Evolutionary conservation across 2,797 vertebrate species (phyloP).

Genomic region (Arctocebus calabarensis): DNA sequence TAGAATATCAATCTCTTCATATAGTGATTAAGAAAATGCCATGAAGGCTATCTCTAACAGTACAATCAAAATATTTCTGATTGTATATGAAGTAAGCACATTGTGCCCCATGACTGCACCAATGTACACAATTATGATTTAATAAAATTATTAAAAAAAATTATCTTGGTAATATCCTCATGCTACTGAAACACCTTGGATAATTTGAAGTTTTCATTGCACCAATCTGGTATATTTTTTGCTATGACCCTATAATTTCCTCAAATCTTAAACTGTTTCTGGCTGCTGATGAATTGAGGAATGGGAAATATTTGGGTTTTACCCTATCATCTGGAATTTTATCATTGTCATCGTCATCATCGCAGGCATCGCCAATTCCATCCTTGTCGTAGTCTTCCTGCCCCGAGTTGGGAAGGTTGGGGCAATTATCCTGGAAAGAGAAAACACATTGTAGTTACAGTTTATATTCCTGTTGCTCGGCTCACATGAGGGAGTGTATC

Average conservation of each 20-base stretch:
- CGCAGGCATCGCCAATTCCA: constrained; percentile 97
- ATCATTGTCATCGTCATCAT: constrained; percentile 97
- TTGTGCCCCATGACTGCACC: no score
- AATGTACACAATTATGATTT: no score
- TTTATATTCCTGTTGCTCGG: background rate
- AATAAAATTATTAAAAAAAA: no score
- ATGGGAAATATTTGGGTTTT: constrained; percentile 79
- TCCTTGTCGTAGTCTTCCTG: constrained; percentile 99
- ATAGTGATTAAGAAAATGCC: no score
- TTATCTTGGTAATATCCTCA: constrained; percentile 23
- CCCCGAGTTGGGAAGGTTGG: constrained; percentile 98
- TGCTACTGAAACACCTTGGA: background rate
- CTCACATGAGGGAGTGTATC: accelerated
- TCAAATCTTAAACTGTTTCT: background rate
- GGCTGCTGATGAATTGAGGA: constrained; percentile 8
- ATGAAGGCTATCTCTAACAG: no score
- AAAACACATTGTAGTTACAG: background rate
- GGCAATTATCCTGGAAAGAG: constrained; percentile 96
- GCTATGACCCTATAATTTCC: constrained; percentile 9
- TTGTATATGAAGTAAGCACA: no score
- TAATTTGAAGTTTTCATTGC: background rate
- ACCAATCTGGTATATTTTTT: constrained; percentile 29
- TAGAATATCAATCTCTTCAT: no score
- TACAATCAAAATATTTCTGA: no score
- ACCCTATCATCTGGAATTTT: constrained; percentile 97